These are phyloP conservation scores for Octopus sinensis DNA, from an alignment of 1,140 invertebrate genomes.

Conservation along the genomic window DNA sequence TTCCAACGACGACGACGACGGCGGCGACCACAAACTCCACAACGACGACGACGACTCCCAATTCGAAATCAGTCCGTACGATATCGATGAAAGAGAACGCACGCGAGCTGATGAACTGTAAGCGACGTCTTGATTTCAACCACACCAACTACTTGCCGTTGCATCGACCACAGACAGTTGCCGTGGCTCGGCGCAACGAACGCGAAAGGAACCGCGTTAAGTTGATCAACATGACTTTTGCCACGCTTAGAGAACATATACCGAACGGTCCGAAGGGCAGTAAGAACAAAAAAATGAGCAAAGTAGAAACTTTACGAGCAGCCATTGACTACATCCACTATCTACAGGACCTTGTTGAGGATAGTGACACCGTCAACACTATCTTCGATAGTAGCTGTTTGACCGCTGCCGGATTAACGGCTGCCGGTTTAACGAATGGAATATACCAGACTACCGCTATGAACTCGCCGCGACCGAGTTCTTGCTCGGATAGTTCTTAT, in stretches of 20 bases:
- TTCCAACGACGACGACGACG: conserved; percentile 16
- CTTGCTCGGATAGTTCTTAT: conserved; percentile 73
- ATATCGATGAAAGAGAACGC: conserved; percentile 27
- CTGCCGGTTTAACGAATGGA: conserved; percentile 34
- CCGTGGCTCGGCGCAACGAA: conserved; percentile 86
- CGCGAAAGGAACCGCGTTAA: conserved; percentile 90
- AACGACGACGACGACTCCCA: conserved; percentile 17
- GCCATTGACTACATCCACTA: conserved; percentile 90
- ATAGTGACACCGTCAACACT: conserved; percentile 39
- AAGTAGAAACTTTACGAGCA: conserved; percentile 91
- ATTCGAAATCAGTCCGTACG: neutral
- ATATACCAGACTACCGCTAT: conserved; percentile 65
- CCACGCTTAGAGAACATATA: conserved; percentile 47
- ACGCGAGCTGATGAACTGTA: conserved; percentile 25
- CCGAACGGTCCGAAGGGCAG: conserved; percentile 33
- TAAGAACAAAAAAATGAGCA: conserved; percentile 59
- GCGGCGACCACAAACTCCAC: conserved; percentile 15
- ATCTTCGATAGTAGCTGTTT: conserved; percentile 26
- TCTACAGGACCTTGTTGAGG: conserved; percentile 75
- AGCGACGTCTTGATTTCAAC: conserved; percentile 47
- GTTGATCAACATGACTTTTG: conserved; percentile 73
- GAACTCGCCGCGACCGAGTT: conserved; percentile 69
- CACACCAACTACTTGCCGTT: conserved; percentile 31
- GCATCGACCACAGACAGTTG: conserved; percentile 64
- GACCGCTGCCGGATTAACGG: conserved; percentile 21